Evolutionary conservation across 2,113 vertebrate species (phyloP).

Genomic region (Aramus guarauna): DNA sequence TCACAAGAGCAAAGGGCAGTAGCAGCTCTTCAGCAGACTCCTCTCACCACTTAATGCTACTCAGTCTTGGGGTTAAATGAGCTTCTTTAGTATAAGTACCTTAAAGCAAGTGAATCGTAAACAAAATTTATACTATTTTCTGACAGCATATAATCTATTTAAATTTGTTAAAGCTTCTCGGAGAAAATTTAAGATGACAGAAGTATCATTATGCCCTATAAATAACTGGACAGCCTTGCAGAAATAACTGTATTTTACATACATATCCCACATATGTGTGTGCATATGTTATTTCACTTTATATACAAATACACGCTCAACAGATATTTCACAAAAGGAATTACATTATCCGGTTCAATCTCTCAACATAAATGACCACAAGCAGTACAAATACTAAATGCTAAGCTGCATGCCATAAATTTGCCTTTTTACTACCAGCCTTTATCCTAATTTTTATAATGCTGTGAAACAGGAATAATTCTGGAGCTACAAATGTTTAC

Average conservation of each 20-base stretch:
- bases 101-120: conserved; percentile 83
- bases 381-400: neutral
- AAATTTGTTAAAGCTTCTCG: conserved; percentile 74
- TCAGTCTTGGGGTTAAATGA: conserved; percentile 81
- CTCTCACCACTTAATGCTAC: conserved; percentile 77
- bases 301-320: neutral
- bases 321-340: conserved; percentile 12
- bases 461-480: neutral
- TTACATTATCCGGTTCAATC: neutral
- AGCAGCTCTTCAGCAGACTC: conserved; percentile 73
- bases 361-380: conserved; percentile 1
- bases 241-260: conserved; percentile 36
- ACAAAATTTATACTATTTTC: conserved; percentile 83
- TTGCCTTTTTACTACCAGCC: neutral
- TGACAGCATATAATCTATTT: conserved; percentile 78
- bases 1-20: conserved; percentile 78
- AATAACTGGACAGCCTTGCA: conserved; percentile 50
- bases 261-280: conserved; percentile 8
- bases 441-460: conserved; percentile 27
- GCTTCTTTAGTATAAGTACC: conserved; percentile 81
- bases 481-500: neutral
- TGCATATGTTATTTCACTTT: neutral
- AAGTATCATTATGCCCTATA: conserved; percentile 65
- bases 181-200: conserved; percentile 75
- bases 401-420: neutral